phyloP scores from a whole-genome alignment of 2,113 vertebrate species.

The Gasterosteus aculeatus region DNA sequence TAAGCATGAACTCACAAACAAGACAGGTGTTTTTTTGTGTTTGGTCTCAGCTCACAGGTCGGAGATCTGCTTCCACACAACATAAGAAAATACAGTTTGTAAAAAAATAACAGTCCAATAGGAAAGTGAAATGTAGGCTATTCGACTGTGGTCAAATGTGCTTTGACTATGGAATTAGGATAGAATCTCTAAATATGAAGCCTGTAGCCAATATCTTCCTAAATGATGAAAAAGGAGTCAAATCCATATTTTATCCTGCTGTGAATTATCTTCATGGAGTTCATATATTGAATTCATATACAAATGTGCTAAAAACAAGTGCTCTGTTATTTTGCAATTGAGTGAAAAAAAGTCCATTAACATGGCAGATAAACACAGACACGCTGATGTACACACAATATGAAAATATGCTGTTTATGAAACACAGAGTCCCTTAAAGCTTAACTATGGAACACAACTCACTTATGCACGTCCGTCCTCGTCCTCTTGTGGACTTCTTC shows the following conservation, averaged over 20 bases:
- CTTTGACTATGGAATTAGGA: neutral
- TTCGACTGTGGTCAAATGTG: neutral
- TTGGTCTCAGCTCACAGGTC: neutral
- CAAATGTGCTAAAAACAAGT: constrained; percentile 61
- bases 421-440: constrained; percentile 32
- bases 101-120: constrained; percentile 21
- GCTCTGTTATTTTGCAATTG: constrained; percentile 35
- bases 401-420: constrained; percentile 53
- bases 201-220: neutral
- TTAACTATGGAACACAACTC: constrained; percentile 7
- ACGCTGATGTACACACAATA: constrained; percentile 26
- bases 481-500: neutral
- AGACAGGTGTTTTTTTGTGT: neutral
- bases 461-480: neutral
- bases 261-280: neutral
- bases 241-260: neutral
- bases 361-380: constrained; percentile 12
- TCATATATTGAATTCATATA: constrained; percentile 21
- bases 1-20: constrained; percentile 7
- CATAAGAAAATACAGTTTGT: constrained; percentile 25
- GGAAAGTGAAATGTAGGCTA: constrained; percentile 1
- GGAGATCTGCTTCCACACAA: neutral
- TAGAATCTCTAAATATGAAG: neutral
- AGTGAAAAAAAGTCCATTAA: constrained; percentile 32
- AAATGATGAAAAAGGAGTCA: neutral